A percentile compares a stretch with the other conserved stretches of the same genome.
Evolutionary conservation across 2,888 invertebrate species (phyloP).

Genomic region (Lochmaea crataegi): DNA sequence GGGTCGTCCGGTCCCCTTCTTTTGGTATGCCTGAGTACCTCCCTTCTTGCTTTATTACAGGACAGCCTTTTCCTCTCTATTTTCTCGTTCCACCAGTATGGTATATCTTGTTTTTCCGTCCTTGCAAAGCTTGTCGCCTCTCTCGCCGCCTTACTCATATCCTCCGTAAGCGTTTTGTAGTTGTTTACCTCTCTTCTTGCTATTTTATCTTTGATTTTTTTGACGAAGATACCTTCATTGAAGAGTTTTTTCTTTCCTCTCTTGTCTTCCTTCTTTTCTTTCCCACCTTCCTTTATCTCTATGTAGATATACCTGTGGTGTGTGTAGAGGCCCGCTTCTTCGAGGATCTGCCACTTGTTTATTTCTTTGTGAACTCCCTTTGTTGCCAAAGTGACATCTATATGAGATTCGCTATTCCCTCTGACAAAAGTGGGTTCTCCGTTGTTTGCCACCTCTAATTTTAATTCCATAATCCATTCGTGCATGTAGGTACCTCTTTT

Average conservation of each 20-base stretch:
- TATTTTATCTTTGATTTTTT: too few species aligned
- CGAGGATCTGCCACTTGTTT: neutral
- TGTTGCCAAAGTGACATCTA: too few species aligned
- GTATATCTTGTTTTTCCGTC: neutral
- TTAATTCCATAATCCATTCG: neutral
- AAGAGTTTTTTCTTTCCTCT: neutral
- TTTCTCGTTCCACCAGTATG: neutral
- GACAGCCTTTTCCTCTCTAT: constrained; percentile 17
- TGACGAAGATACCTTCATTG: too few species aligned
- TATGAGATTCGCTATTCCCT: too few species aligned
- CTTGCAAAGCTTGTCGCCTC: too few species aligned
- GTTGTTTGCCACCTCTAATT: constrained; percentile 2
- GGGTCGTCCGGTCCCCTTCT: neutral
- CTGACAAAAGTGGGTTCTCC: too few species aligned
- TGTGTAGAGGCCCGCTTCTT: neutral
- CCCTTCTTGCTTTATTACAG: constrained; percentile 7
- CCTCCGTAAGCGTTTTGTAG: neutral
- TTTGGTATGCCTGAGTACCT: neutral
- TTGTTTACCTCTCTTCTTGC: too few species aligned
- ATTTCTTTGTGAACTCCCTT: too few species aligned
- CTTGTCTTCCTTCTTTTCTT: neutral
- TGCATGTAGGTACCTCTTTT: neutral
- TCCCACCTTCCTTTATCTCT: neutral
- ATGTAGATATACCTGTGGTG: constrained; percentile 4
- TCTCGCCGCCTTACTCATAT: too few species aligned